A percentile compares a stretch with the other conserved stretches of the same genome.
These are phyloP conservation scores for Trinorchestia longiramus DNA, from an alignment of 1,140 invertebrate genomes.

Conservation along the genomic window DNA sequence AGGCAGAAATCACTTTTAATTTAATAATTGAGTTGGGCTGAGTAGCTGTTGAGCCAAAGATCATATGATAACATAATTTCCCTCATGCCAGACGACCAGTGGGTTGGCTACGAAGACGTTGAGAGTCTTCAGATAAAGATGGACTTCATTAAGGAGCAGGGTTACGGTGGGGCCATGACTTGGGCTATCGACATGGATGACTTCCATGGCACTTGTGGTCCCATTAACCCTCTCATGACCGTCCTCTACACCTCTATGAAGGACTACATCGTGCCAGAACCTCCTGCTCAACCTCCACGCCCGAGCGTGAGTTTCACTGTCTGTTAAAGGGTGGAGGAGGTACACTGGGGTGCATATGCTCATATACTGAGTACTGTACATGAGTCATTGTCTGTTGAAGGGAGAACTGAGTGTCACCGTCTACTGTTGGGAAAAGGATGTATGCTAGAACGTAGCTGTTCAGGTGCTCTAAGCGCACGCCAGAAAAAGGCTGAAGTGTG, in stretches of 20 bases:
- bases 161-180: conserved; percentile 94
- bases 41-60: neutral
- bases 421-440: no score
- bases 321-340: neutral
- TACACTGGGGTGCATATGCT: conserved; percentile 41
- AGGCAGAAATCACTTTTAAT: neutral
- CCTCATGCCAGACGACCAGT: conserved; percentile 77
- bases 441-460: no score
- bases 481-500: no score
- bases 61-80: neutral
- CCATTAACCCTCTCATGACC: conserved; percentile 75
- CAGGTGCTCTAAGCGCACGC: no score
- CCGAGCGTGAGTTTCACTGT: conserved; percentile 57
- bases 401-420: no score
- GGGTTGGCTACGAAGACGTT: conserved; percentile 86
- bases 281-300: conserved; percentile 58
- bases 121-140: conserved; percentile 79
- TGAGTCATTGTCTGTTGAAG: neutral
- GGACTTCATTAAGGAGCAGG: conserved; percentile 86
- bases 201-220: conserved; percentile 85
- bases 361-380: neutral
- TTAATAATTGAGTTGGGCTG: neutral
- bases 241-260: conserved; percentile 64
- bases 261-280: conserved; percentile 61
- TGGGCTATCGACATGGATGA: conserved; percentile 98